phyloP scores from a whole-genome alignment of 2,113 vertebrate species.

The Tetrax tetrax region DNA sequence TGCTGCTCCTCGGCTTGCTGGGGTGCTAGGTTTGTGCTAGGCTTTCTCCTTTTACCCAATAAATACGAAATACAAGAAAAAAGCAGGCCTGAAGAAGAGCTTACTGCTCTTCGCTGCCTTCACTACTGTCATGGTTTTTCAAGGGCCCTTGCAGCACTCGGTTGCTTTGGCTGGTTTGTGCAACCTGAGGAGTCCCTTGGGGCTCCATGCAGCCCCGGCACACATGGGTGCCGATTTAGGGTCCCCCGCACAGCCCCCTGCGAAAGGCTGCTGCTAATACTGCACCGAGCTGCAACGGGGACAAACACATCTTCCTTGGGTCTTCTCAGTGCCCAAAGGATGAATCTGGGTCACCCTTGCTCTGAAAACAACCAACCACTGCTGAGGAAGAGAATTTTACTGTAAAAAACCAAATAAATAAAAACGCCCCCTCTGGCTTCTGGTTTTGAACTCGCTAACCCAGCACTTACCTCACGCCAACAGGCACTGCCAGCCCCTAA shows the following conservation, averaged over 20 bases:
- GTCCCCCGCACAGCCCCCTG: neutral
- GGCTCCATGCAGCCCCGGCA: accelerated
- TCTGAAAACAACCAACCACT: slow-evolving; percentile 17
- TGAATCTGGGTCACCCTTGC: neutral
- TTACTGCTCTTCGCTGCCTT: neutral
- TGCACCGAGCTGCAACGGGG: neutral
- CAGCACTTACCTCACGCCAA: neutral
- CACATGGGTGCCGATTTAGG: accelerated
- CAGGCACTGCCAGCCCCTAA: neutral
- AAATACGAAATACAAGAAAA: neutral
- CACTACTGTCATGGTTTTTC: accelerated
- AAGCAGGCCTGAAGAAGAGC: neutral
- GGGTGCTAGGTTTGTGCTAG: neutral
- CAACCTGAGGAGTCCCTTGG: neutral
- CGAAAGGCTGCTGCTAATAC: neutral
- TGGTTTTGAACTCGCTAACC: neutral
- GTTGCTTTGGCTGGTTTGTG: neutral
- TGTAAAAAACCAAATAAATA: neutral
- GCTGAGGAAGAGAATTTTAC: neutral
- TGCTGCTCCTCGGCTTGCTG: neutral
- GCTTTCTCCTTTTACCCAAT: neutral
- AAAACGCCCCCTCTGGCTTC: neutral
- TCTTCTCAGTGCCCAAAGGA: neutral
- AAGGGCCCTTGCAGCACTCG: neutral
- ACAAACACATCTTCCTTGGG: neutral